Evolutionary conservation across 1,140 invertebrate species (phyloP).

Genomic region (Triops longicaudatus): DNA sequence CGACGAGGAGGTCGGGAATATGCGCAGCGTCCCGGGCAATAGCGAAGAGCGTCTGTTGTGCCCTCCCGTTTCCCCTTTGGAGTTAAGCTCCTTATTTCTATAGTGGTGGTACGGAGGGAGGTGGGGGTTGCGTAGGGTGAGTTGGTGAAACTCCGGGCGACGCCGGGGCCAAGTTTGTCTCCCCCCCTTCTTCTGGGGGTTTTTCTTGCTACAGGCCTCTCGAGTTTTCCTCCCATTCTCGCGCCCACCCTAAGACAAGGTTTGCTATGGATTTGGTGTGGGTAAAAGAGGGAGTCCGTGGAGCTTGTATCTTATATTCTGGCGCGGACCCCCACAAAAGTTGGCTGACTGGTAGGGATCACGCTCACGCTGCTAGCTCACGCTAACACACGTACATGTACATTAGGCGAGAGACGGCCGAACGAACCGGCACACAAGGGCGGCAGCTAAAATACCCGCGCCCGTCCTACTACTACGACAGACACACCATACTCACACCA

Average conservation of each 20-base stretch:
- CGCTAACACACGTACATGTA: constrained; percentile 1
- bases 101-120: not conserved
- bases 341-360: not conserved
- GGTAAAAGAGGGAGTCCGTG: constrained; percentile 8
- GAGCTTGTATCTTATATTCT: constrained; percentile 8
- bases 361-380: constrained; percentile 10
- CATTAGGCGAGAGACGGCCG: not conserved
- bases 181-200: not conserved
- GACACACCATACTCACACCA: not conserved
- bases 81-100: constrained; percentile 13
- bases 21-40: constrained; percentile 13
- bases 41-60: constrained; percentile 14
- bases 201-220: not conserved
- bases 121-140: not conserved
- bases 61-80: constrained; percentile 6
- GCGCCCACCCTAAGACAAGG: constrained; percentile 5
- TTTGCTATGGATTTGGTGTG: constrained; percentile 3
- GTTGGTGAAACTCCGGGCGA: not conserved
- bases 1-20: not conserved
- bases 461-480: not conserved
- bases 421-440: not conserved
- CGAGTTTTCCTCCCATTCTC: not conserved
- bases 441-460: constrained; percentile 13
- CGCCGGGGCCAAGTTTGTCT: not conserved
- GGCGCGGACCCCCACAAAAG: not conserved